A percentile compares a stretch with the other conserved stretches of the same genome.
Conservation (phyloP, 2,797 vertebrate genomes). For the Acanthiza pusilla region DNA sequence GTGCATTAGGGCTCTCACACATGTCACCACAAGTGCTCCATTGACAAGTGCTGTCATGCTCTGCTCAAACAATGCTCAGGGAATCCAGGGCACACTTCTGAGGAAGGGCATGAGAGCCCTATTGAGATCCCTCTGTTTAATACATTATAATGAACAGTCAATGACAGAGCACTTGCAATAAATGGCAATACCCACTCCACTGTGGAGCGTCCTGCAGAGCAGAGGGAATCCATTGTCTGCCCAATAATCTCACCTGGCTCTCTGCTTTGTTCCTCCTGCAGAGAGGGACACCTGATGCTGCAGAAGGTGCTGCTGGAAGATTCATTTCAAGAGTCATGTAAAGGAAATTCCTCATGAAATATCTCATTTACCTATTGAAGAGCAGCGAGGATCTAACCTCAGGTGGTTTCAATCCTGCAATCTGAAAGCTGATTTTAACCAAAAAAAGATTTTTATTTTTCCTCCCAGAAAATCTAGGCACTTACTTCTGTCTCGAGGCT, state of each 20-base stretch:
- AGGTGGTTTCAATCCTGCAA: background rate
- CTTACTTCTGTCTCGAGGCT: background rate
- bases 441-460: background rate
- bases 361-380: constrained; percentile 42
- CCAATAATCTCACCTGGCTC: background rate
- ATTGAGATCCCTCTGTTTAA: background rate
- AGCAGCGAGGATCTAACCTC: background rate
- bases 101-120: background rate
- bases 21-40: constrained; percentile 7
- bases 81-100: constrained; percentile 1
- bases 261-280: background rate
- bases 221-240: background rate
- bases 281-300: background rate
- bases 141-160: background rate
- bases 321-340: constrained; percentile 21
- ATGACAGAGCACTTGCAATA: background rate
- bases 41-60: background rate
- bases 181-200: constrained; percentile 18
- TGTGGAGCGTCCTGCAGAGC: fast-evolving
- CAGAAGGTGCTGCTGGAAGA: constrained; percentile 26
- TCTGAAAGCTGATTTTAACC: constrained; percentile 4
- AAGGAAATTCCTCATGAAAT: constrained; percentile 37
- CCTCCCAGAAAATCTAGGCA: background rate
- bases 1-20: constrained; percentile 3
- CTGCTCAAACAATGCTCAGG: background rate